Evolutionary conservation across 35 echinoderm and acorn worm genomes (phyloP).

Genomic region (Heliocidaris tuberculata): DNA sequence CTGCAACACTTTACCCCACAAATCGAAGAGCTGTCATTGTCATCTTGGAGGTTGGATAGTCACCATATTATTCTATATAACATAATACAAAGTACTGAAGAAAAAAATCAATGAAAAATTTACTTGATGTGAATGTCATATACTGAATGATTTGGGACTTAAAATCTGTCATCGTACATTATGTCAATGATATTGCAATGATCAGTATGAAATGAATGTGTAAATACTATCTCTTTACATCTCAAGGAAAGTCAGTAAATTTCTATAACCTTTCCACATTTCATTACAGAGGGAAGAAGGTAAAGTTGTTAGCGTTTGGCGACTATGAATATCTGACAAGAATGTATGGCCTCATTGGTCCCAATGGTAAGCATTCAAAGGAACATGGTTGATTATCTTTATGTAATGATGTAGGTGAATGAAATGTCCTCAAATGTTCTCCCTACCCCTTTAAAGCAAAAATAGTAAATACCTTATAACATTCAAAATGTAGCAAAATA

Average conservation of each 20-base stretch:
- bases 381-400: neutral
- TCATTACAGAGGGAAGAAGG: constrained; percentile 30
- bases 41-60: constrained; percentile 18
- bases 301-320: neutral
- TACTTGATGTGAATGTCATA: neutral
- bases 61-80: neutral
- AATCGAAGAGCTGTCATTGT: neutral
- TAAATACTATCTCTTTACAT: neutral
- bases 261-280: neutral
- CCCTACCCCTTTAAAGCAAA: neutral
- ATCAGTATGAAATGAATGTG: neutral
- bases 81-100: neutral
- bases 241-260: neutral
- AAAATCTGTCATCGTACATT: neutral
- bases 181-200: neutral
- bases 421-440: neutral
- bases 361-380: neutral
- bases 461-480: neutral
- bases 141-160: neutral
- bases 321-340: neutral
- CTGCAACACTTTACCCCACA: neutral
- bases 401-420: neutral
- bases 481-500: neutral
- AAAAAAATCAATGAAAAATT: neutral
- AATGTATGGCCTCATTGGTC: constrained; percentile 20